Base-by-base conservation (phyloP, 1,140 invertebrate species). In the Teleogryllus occipitalis region DNA sequence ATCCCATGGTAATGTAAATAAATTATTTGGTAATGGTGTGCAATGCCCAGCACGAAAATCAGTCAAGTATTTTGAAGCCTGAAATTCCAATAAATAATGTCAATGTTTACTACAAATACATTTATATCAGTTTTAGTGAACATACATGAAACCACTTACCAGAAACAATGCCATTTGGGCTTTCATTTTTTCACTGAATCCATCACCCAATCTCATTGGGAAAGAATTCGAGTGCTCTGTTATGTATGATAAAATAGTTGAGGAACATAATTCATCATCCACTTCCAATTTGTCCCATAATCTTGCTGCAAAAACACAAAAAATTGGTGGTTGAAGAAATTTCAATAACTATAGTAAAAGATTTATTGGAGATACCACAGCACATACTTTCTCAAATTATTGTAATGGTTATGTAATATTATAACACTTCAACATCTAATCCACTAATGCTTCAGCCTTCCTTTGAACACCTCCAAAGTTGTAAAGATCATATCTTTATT, bases 41-140 rank as follows among this genome's bases (percentile, higher is more conserved):
- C 96, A 98, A 86, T 98, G 97, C 12, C 93, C 92, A 0, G 95
- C 93, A 82, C 92, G 90, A 84, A 92, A 96, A 86, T 98, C 95
- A 80, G 92, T 90, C 90, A 98, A 91, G 86, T 97, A 92, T 84
- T 93, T 93, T 39, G 87, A 88, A 76, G 93, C 90, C 92, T 94
- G 83, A 81, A 89, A 88, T 75, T 77, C 76, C 21, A 82, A 80
- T 78, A 82, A 80, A 78, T 46, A 78, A 76, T 22, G 15, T 54
- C n/a, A 81, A 78, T 39, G 5, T 8, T 15, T 76, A 15, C 14
- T 18, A 47, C 14, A 77, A 77, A 47, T 12, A 6, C 7, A 78
- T 75, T 27, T 74, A 75, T 7, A 15, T 21, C 12, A 73, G 39
- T 18, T n/a, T 39, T 39, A 39, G 27, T 39, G 27, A 39, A 39